Conservation (phyloP, 2,888 invertebrate genomes). For the Pristionchus entomophagus region DNA sequence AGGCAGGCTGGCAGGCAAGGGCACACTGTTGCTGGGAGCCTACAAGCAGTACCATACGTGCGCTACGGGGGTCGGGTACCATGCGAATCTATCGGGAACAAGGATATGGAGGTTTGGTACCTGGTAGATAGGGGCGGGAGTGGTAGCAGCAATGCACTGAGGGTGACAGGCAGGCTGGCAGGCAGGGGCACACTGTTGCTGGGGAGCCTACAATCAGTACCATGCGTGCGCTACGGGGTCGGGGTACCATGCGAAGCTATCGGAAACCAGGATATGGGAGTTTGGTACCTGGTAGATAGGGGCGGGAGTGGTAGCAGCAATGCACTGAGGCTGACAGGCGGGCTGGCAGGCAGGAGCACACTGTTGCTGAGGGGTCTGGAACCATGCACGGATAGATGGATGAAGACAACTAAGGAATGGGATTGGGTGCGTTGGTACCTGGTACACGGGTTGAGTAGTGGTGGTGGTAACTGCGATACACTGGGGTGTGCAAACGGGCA, state of each 20-base stretch:
- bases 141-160: slow-evolving; percentile 5
- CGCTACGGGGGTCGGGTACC: neutral
- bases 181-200: slow-evolving; percentile 1
- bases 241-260: neutral
- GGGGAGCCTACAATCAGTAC: too few species aligned
- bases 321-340: too few species aligned
- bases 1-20: slow-evolving; percentile 11
- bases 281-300: too few species aligned
- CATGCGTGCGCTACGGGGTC: neutral
- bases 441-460: neutral
- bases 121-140: neutral
- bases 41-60: neutral
- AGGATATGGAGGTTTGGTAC: neutral
- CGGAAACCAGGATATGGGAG: too few species aligned
- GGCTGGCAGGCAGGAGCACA: too few species aligned
- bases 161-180: slow-evolving; percentile 43
- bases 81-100: neutral
- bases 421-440: neutral
- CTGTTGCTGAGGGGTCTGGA: neutral
- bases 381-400: neutral
- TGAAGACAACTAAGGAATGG: too few species aligned
- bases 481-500: slow-evolving; percentile 27
- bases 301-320: too few species aligned
- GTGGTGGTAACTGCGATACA: slow-evolving; percentile 13
- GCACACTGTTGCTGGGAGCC: neutral